Evolutionary conservation across 64 coral and sea anemone genomes (phyloP), one percentile per base, ranked within the genome.

Genomic region (Cladopsammia gracilis): DNA sequence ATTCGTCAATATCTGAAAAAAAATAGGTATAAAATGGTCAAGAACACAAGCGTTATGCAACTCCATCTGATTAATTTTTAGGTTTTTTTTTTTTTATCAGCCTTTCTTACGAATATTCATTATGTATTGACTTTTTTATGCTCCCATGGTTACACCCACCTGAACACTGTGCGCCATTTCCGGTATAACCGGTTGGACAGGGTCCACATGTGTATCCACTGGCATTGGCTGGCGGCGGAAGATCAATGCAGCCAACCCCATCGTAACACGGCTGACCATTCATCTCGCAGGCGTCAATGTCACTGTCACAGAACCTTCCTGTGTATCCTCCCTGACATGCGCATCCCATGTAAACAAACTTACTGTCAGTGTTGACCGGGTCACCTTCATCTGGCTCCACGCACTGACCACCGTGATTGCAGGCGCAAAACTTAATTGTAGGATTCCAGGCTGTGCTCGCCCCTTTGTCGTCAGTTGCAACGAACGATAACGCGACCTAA

Each of bases 231-330:
- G 87, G 87, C 10, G 87, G 23, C 5, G 87, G 87, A 20, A 75
- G 51, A 47, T 75, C 51, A 71, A n/a, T 75, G 70, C 84, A 87
- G 5, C 11, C 47, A 48, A 87, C 84, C 16, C 67, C 84, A 8
- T 64, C n/a, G 44, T 87, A 87, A 43, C 84, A 87, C 48, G 84
- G 84, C 60, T 87, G 43, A 57, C 84, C 84, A 65, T 89, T 89
- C 7, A 58, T 34, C 72, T 57, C 71, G 45, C 87, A 89, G 50
- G 87, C 87, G 45, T 89, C 87, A 59, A 89, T 73, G 56, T 89
- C 87, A 43, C 70, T 89, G 49, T 75, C 71, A 76, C 87, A 89
- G 52, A 89, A 76, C 20, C 87, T 74, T 42, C 87, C 87, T n/a
- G 71, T 89, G 69, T 60, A 89, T 43, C 87, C 87, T 52, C 56